A percentile compares a stretch with the other conserved stretches of the same genome.
These are phyloP conservation scores for Coboldia fuscipes DNA, from an alignment of 1,140 invertebrate genomes.

Conservation along the genomic window DNA sequence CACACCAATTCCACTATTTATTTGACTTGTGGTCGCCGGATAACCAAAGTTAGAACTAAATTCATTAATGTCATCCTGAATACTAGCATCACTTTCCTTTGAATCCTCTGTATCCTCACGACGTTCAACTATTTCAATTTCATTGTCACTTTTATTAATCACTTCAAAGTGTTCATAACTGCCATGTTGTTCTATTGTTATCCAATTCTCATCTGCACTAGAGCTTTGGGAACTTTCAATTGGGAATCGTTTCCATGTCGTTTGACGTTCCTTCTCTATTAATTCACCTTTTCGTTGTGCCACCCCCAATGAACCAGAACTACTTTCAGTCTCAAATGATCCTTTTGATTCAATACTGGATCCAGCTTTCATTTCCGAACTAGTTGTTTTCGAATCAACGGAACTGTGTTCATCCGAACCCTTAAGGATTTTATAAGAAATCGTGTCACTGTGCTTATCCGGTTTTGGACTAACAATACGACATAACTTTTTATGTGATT, in stretches of 20 bases:
- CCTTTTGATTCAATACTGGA: constrained; percentile 39
- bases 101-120: constrained; percentile 15
- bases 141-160: neutral
- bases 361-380: constrained; percentile 33
- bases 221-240: constrained; percentile 56
- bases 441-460: neutral
- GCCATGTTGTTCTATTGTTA: constrained; percentile 51
- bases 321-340: constrained; percentile 46
- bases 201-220: constrained; percentile 59
- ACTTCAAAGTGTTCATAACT: constrained; percentile 30
- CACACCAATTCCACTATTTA: constrained; percentile 24
- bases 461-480: constrained; percentile 5
- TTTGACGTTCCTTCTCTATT: constrained; percentile 34
- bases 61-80: constrained; percentile 49
- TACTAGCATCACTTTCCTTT: constrained; percentile 28
- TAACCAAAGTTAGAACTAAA: constrained; percentile 49
- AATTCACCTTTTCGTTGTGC: constrained; percentile 36
- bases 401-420: constrained; percentile 12
- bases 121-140: neutral
- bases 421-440: constrained; percentile 5
- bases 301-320: constrained; percentile 44
- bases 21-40: constrained; percentile 27
- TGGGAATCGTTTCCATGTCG: constrained; percentile 63
- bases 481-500: constrained; percentile 16
- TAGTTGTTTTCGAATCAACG: constrained; percentile 31